These are phyloP conservation scores for Dicyrtomina minuta DNA, from an alignment of 2,888 invertebrate species.

Conservation along the genomic window DNA sequence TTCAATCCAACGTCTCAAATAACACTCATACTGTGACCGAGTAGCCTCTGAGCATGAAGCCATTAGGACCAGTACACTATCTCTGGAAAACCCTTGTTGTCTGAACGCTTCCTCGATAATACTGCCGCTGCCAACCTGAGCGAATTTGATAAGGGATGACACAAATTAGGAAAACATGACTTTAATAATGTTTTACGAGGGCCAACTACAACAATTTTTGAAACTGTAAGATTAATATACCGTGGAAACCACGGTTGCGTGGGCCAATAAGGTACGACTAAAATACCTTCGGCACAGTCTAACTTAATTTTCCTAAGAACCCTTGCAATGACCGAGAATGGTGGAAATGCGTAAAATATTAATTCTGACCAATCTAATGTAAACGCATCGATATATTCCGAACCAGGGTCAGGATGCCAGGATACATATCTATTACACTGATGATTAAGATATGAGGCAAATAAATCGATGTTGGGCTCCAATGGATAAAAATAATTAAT, in stretches of 20 bases:
- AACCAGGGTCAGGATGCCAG: too few relatives aligned
- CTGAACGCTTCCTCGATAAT: background rate
- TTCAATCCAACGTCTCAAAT: background rate
- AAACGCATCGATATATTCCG: too few relatives aligned
- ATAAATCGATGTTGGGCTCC: too few relatives aligned
- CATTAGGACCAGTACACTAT: too few relatives aligned
- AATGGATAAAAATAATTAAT: too few relatives aligned
- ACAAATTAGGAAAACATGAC: background rate
- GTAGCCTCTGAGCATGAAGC: background rate
- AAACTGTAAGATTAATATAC: background rate
- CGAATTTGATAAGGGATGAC: too few relatives aligned
- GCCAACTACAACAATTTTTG: background rate
- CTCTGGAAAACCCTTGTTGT: background rate
- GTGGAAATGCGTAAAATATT: background rate
- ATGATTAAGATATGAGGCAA: too few relatives aligned
- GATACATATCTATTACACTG: too few relatives aligned
- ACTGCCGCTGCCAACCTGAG: too few relatives aligned
- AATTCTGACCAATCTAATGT: background rate
- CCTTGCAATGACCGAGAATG: background rate
- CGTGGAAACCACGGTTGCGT: background rate
- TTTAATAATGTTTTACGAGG: background rate
- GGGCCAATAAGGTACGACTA: background rate
- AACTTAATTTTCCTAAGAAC: background rate
- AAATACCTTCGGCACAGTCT: background rate
- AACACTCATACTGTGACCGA: background rate